Percentiles rank a stretch among this genome's conserved stretches.
These are phyloP conservation scores for Molossus molossus DNA, from an alignment of 2,797 vertebrate species.

Conservation along the genomic window DNA sequence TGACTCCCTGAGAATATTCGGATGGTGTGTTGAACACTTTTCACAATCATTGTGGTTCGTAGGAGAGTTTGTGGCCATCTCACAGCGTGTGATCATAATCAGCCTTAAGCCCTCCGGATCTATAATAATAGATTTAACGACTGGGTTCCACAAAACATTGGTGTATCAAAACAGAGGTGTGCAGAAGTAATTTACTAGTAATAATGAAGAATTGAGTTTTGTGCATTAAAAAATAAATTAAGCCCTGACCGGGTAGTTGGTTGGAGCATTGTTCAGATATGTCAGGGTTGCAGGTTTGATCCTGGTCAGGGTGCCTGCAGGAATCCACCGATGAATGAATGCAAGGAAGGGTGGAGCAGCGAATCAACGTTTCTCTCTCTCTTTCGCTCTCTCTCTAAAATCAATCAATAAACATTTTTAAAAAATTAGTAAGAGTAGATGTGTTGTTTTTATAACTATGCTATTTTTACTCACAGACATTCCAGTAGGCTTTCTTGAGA, in stretches of 20 bases:
- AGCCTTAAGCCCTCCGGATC: background rate
- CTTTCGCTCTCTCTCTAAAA: background rate
- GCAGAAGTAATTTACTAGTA: background rate
- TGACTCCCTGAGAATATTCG: background rate
- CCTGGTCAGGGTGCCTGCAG: background rate
- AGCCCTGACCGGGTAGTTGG: background rate
- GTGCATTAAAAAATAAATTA: background rate
- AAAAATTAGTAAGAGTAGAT: background rate
- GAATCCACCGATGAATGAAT: background rate
- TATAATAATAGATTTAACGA: background rate
- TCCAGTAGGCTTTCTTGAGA: background rate
- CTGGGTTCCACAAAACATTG: background rate
- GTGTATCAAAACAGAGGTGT: background rate
- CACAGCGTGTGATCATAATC: background rate
- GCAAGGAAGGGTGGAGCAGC: background rate
- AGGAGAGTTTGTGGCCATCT: background rate
- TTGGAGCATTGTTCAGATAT: background rate
- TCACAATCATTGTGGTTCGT: background rate
- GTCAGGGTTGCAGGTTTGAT: background rate
- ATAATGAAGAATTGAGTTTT: conserved; percentile 8
- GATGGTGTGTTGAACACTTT: background rate
- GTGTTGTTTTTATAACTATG: background rate
- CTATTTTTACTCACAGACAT: background rate
- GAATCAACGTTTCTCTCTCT: background rate
- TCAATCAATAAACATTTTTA: background rate